phyloP scores from a whole-genome alignment of 2,888 invertebrate species.

The Pandemis heparana region DNA sequence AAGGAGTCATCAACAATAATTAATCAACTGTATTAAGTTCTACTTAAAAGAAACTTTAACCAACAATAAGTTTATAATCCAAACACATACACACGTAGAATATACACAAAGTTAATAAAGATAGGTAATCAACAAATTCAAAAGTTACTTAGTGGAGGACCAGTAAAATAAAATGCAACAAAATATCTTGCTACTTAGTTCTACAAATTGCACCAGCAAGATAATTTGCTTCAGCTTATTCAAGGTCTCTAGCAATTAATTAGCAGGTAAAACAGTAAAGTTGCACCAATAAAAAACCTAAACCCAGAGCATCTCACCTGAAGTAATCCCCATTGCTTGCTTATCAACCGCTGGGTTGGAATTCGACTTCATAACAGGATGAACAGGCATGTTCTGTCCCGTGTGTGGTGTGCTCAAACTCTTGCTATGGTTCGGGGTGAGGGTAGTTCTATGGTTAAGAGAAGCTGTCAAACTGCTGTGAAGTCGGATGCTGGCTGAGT shows the following conservation, averaged over 20 bases:
- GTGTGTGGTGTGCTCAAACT: slow-evolving; percentile 78
- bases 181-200: not conserved
- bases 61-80: too few relatives aligned
- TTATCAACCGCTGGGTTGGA: slow-evolving; percentile 83
- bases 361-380: slow-evolving; percentile 81
- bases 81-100: too few relatives aligned
- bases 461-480: slow-evolving; percentile 59
- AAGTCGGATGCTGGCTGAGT: slow-evolving; percentile 65
- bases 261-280: not conserved
- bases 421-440: slow-evolving; percentile 77
- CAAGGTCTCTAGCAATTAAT: not conserved
- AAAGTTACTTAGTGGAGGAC: not conserved
- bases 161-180: not conserved
- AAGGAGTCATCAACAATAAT: not conserved
- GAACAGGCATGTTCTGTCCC: slow-evolving; percentile 73
- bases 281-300: not conserved
- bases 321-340: slow-evolving; percentile 80
- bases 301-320: slow-evolving; percentile 60
- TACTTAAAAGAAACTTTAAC: too few relatives aligned
- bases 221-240: not conserved
- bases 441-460: slow-evolving; percentile 56
- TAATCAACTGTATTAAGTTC: too few relatives aligned
- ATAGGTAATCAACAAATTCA: not conserved
- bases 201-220: not conserved
- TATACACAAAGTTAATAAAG: not conserved